phyloP scores from a whole-genome alignment of 2,113 vertebrate genomes.

The Morone chrysops region DNA sequence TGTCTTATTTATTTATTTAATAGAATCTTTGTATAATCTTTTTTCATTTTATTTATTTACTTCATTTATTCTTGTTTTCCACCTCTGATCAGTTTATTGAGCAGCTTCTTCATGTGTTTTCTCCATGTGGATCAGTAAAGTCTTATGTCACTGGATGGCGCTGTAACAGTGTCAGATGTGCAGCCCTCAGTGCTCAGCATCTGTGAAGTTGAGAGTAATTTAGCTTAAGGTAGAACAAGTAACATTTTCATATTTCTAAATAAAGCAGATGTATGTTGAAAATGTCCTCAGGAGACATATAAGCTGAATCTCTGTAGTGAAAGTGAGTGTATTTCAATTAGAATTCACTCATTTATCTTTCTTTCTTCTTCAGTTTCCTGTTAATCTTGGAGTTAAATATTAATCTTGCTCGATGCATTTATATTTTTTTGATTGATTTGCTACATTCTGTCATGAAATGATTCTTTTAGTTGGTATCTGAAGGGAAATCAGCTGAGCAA shows the following conservation, averaged over 20 bases:
- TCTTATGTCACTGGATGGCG: background rate
- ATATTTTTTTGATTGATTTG: background rate
- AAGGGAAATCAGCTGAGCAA: background rate
- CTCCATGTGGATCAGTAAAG: background rate
- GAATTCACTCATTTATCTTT: too few relatives aligned
- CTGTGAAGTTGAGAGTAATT: background rate
- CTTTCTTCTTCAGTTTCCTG: background rate
- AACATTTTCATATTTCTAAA: background rate
- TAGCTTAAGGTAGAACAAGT: background rate
- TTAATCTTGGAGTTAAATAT: background rate
- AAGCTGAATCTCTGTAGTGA: background rate
- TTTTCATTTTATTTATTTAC: background rate
- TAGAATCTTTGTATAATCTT: too few relatives aligned
- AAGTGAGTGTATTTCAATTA: too few relatives aligned
- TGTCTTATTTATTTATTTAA: background rate
- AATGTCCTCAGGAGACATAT: background rate
- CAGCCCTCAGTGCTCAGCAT: background rate
- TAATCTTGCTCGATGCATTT: background rate
- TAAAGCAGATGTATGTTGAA: background rate
- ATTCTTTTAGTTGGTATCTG: background rate
- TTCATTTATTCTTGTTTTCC: background rate
- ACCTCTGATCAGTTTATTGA: background rate
- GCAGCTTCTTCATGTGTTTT: background rate
- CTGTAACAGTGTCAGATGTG: constrained; percentile 3
- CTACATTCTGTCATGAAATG: background rate